phyloP scores from a whole-genome alignment of 2,113 vertebrate species.

The Archocentrus centrarchus region DNA sequence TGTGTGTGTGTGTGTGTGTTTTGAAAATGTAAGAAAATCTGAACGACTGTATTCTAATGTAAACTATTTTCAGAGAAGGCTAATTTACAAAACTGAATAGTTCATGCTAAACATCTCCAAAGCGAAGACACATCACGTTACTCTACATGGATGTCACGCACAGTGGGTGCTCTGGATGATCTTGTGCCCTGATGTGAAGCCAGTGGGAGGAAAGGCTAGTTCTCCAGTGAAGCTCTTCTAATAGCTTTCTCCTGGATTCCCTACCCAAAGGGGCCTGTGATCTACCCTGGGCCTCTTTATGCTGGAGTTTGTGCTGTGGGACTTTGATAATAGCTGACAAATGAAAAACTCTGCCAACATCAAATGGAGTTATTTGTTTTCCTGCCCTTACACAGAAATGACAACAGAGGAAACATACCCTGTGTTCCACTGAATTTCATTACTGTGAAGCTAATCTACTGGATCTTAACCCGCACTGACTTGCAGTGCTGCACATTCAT shows the following conservation, averaged over 20 bases:
- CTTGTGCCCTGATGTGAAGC: slow-evolving; percentile 52
- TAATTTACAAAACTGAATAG: slow-evolving; percentile 22
- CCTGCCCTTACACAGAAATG: slow-evolving; percentile 27
- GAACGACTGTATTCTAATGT: background rate
- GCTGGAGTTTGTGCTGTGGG: slow-evolving; percentile 14
- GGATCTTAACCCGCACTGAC: slow-evolving; percentile 9
- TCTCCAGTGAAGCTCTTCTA: slow-evolving; percentile 49
- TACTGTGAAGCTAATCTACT: slow-evolving; percentile 31
- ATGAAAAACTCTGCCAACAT: slow-evolving; percentile 53
- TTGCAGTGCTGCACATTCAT: background rate
- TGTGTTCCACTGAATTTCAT: slow-evolving; percentile 32
- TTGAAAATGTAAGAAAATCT: background rate
- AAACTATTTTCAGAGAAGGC: slow-evolving; percentile 5
- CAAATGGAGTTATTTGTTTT: slow-evolving; percentile 50
- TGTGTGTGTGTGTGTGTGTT: background rate
- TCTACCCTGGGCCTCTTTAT: slow-evolving; percentile 31
- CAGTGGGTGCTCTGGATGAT: slow-evolving; percentile 27
- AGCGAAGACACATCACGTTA: slow-evolving; percentile 38
- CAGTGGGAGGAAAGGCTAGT: slow-evolving; percentile 30
- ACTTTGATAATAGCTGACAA: slow-evolving; percentile 59
- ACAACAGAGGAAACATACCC: slow-evolving; percentile 25
- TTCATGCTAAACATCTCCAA: slow-evolving; percentile 30
- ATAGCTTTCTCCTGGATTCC: slow-evolving; percentile 56
- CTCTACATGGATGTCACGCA: slow-evolving; percentile 19
- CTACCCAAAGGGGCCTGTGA: slow-evolving; percentile 49